phyloP scores from a whole-genome alignment of 2,797 vertebrate genomes.

The Spheniscus humboldti region DNA sequence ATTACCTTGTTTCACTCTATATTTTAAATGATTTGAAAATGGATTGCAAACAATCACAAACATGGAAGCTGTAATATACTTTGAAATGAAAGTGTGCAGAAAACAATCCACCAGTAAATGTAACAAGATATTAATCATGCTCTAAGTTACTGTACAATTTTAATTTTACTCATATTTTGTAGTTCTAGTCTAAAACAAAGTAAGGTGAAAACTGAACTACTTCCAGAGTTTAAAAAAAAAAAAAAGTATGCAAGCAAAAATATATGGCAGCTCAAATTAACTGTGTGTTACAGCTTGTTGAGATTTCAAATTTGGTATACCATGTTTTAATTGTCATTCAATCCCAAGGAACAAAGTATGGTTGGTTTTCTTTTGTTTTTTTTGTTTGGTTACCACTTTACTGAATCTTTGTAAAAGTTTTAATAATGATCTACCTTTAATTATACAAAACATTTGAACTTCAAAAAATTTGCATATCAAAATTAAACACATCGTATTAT shows the following conservation, averaged over 20 bases:
- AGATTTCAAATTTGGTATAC: neutral
- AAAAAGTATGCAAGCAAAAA: neutral
- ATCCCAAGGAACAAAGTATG: neutral
- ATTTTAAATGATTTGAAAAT: neutral
- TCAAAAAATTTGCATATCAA: neutral
- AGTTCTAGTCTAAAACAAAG: neutral
- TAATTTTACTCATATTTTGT: neutral
- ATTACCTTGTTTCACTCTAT: neutral
- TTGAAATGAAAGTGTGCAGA: neutral
- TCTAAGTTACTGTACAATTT: neutral
- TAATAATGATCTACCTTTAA: neutral
- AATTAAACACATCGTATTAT: neutral
- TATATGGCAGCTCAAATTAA: neutral
- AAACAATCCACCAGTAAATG: neutral
- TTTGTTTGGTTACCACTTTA: neutral
- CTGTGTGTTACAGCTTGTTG: neutral
- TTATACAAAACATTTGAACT: neutral
- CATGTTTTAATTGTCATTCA: neutral
- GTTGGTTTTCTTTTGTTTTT: too few relatives aligned
- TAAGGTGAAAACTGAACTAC: neutral
- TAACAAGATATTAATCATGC: neutral
- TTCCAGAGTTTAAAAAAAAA: neutral
- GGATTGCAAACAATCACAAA: neutral
- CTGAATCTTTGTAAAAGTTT: neutral
- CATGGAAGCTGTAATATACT: neutral